Base-by-base conservation (phyloP, 2,888 invertebrate species). In the Leptogaster cylindrica region DNA sequence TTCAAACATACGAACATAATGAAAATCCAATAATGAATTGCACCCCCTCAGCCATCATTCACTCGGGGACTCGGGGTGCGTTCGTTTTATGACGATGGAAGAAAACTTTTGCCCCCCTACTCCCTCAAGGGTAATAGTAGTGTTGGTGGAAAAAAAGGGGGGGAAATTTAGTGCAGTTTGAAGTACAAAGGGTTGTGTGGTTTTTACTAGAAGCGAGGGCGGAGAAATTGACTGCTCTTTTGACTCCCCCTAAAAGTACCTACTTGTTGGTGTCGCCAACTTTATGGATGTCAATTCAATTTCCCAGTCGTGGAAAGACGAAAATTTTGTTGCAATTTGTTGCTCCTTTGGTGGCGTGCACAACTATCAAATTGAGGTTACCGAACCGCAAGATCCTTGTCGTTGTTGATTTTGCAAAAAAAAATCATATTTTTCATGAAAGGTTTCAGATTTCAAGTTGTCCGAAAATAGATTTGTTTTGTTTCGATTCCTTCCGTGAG, bases 1-100 rank as follows among this genome's bases (percentile, higher is more conserved):
- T 68, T 67, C 25, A 69, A 70, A 67, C 65, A 50, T 66, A 71
- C 70, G 48, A 44, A 44, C 46, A 66, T 55, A 66, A 66, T 66
- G 66, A 66, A 66, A 66, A 66, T 55, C 55, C 55, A 66, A 66
- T 66, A 66, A 66, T 66, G 55, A 66, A 55, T 55, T 52, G 55
- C 46, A 31, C 46, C 52, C 52, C 23, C 28, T 14, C 6, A 31
- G 55, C 20, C 61, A 44, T 25, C 46, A 28, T 51, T 66, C 44
- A 46, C 23, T n/a, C n/a, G n/a, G n/a, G n/a, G n/a, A n/a, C n/a
- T n/a, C 25, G 51, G 36, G 12, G 16, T 33, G 36, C 33, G 25
- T 36, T 36, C 25, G 14, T 25, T 28, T 33, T 18, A 16, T 27
- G 27, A 10, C 23, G 10, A n/a, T 2, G 23, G 46, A 10, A n/a